Evolutionary conservation across 2,797 vertebrate genomes (phyloP).

Genomic region (Lutjanus campechanus): DNA sequence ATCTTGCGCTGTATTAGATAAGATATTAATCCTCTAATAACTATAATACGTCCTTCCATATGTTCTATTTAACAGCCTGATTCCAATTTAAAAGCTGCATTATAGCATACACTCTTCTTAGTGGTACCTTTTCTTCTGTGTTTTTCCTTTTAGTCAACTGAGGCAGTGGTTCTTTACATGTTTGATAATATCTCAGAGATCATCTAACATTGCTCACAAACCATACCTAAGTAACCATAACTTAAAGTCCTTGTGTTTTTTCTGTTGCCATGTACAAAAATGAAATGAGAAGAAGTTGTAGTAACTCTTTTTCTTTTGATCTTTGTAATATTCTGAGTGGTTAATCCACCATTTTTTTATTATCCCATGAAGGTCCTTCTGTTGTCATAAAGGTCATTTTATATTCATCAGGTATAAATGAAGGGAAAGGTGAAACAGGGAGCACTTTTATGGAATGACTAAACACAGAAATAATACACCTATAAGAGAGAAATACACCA

Average conservation of each 20-base stretch:
- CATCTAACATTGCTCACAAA: constrained; percentile 11
- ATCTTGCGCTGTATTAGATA: constrained; percentile 38
- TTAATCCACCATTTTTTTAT: background rate
- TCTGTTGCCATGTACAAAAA: background rate
- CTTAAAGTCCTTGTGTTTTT: background rate
- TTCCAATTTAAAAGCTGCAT: constrained; percentile 16
- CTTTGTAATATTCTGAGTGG: constrained; percentile 15
- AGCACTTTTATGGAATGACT: constrained; percentile 21
- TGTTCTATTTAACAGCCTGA: constrained; percentile 26
- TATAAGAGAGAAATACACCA: background rate
- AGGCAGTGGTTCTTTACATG: background rate
- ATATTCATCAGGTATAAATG: constrained; percentile 23
- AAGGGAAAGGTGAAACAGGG: constrained; percentile 8
- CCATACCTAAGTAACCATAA: background rate
- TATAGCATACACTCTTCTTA: background rate
- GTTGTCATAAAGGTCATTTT: constrained; percentile 14
- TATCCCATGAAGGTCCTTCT: background rate
- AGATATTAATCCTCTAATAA: constrained; percentile 46
- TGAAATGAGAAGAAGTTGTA: constrained; percentile 1
- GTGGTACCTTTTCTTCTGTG: background rate
- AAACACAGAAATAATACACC: constrained; percentile 8
- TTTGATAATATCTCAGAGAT: background rate
- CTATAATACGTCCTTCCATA: background rate
- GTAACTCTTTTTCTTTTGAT: background rate
- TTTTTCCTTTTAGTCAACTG: background rate